phyloP scores from a whole-genome alignment of 2,113 vertebrate genomes.

The Psilopsiagon aurifrons region DNA sequence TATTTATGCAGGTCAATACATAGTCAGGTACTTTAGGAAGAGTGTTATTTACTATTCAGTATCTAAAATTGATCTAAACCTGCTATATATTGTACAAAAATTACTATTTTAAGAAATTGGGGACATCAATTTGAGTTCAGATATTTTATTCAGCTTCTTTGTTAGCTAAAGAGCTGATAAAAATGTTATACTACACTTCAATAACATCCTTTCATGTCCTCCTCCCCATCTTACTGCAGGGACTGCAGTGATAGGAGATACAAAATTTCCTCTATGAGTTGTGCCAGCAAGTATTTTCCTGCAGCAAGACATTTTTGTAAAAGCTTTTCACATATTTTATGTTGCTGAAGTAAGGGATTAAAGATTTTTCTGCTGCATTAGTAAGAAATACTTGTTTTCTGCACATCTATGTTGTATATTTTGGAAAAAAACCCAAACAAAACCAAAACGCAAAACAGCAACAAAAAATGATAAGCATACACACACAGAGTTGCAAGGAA shows the following conservation, averaged over 20 bases:
- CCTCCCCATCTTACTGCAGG: background rate
- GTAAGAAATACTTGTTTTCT: background rate
- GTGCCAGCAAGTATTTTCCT: background rate
- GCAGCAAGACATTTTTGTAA: background rate
- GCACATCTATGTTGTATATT: background rate
- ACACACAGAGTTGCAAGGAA: background rate
- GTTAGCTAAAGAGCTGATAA: background rate
- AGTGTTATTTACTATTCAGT: background rate
- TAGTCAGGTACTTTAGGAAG: background rate
- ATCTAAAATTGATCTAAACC: background rate
- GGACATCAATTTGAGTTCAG: background rate
- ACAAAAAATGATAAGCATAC: background rate
- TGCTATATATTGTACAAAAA: background rate
- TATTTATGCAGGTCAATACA: background rate
- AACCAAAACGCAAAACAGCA: background rate
- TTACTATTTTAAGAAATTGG: background rate
- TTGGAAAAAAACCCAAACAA: accelerated
- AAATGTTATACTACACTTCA: background rate
- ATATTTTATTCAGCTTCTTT: background rate
- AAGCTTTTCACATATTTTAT: background rate
- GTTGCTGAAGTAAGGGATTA: background rate
- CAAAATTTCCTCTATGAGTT: background rate
- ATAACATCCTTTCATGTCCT: background rate
- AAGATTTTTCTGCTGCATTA: background rate
- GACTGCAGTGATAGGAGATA: background rate